Evolutionary conservation across 2,888 invertebrate genomes (phyloP).

Genomic region (Neria commutata): DNA sequence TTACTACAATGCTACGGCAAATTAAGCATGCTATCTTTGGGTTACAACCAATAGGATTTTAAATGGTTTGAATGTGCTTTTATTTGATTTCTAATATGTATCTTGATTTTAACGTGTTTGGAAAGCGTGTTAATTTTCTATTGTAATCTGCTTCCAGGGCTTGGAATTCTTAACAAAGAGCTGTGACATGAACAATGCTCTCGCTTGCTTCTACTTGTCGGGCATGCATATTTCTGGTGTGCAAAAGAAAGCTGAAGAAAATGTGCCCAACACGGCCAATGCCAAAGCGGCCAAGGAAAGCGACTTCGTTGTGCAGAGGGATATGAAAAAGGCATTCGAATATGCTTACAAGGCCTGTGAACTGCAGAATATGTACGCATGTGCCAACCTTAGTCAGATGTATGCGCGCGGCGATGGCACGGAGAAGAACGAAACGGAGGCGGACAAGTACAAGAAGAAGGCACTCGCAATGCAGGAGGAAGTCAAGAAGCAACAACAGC

Average conservation of each 20-base stretch:
- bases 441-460: conserved; percentile 74
- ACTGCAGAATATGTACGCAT: conserved; percentile 82
- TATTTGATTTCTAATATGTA: too few species aligned
- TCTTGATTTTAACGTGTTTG: not conserved
- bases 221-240: conserved; percentile 80
- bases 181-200: conserved; percentile 68
- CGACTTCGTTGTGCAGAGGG: conserved; percentile 68
- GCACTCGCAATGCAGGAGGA: conserved; percentile 76
- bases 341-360: conserved; percentile 83
- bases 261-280: not conserved
- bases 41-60: too few species aligned
- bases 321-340: conserved; percentile 79
- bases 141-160: conserved; percentile 62
- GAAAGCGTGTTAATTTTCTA: not conserved
- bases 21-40: not conserved
- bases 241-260: conserved; percentile 65
- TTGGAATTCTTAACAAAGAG: conserved; percentile 68
- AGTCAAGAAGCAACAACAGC: conserved; percentile 64
- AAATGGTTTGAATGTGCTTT: too few species aligned
- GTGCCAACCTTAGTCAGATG: conserved; percentile 89
- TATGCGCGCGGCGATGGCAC: conserved; percentile 84
- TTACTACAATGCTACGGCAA: not conserved
- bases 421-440: conserved; percentile 72
- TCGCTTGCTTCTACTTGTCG: conserved; percentile 81
- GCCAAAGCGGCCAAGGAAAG: conserved; percentile 36